Base-by-base conservation (phyloP, 1,140 invertebrate genomes). In the Drosophila repleta region DNA sequence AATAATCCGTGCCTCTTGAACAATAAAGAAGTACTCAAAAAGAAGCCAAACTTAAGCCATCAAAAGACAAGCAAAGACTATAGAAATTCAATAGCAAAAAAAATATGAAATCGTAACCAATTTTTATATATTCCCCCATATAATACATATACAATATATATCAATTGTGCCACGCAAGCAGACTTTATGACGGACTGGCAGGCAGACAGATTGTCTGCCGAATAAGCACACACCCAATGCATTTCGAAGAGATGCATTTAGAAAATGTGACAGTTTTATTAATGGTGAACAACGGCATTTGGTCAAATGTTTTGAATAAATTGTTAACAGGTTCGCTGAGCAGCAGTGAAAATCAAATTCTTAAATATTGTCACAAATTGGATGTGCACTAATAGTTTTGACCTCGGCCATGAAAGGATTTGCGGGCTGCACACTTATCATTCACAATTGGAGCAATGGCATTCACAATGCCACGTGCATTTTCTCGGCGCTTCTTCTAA, bases 371-470 rank as follows among this genome's bases (percentile, higher is more conserved):
- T 68, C 75, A 65, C 75, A 87, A 87, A 87, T 87, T 87, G 79
- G 83, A 65, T 48, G 79, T 60, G 79, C 83, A 87, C 83, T 87
- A 87, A 87, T 88, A 87, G 83, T 79, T 88, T 61, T 72, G 79
- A 79, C 83, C 83, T 88, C 83, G 84, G 79, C 83, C 83, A 88
- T 88, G 83, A 88, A 88, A 88, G 83, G 83, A 87, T 87, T 87
- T 87, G 69, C 81, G 68, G 37, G 8, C 15, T 65, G 62, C 43
- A 67, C 68, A 63, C 77, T 43, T 53, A 58, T 24, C n/a, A 58
- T 24, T 32, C 53, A 53, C 49, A 68, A 52, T 67, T 71, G 61
- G 61, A 75, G 35, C 57, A 69, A 70, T 63, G 49, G 58, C 66
- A 74, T 45, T 63, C 72, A 72, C 74, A 83, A 88, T 88, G 76